Evolutionary conservation across 2,888 invertebrate species (phyloP).

Genomic region (Athalia rosae): DNA sequence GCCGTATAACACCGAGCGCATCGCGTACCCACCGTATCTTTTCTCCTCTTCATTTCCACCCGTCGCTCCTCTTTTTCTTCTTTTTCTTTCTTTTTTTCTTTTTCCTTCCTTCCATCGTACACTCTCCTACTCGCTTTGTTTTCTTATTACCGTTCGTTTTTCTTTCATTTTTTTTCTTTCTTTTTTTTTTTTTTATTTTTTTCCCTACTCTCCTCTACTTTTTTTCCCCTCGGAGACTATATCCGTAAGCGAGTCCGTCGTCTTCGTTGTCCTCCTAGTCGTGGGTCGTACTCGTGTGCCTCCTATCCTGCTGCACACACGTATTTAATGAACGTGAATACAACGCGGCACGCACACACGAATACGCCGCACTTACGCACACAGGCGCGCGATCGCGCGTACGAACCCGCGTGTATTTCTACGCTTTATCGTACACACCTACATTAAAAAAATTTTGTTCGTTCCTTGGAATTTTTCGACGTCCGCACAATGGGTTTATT

Average conservation of each 20-base stretch:
- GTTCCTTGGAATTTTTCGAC: conserved; percentile 37
- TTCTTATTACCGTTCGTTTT: conserved; percentile 40
- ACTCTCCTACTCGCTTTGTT: conserved; percentile 21
- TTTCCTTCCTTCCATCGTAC: conserved; percentile 38
- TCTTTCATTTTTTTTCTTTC: conserved; percentile 1
- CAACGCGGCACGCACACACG: not conserved
- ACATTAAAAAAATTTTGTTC: conserved; percentile 32
- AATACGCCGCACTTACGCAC: not conserved
- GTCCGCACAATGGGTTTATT: conserved; percentile 37
- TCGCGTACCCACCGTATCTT: not conserved
- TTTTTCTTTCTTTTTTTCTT: conserved; percentile 51
- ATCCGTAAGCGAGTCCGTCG: conserved; percentile 33
- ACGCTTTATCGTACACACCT: not conserved
- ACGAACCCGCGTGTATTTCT: no score
- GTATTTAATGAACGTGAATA: not conserved
- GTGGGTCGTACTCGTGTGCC: conserved; percentile 36
- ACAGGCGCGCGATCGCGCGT: no score
- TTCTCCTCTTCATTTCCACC: conserved; percentile 4
- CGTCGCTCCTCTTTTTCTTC: conserved; percentile 49
- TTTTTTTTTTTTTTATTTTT: not conserved
- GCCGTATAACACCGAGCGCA: not conserved
- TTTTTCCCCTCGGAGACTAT: conserved; percentile 3
- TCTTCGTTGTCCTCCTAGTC: conserved; percentile 35
- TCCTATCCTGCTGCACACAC: conserved; percentile 23
- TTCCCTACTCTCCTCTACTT: conserved; percentile 24